phyloP scores from a whole-genome alignment of 92 coral and sea anemone genomes.

The Hydrozoanthus gracilis region DNA sequence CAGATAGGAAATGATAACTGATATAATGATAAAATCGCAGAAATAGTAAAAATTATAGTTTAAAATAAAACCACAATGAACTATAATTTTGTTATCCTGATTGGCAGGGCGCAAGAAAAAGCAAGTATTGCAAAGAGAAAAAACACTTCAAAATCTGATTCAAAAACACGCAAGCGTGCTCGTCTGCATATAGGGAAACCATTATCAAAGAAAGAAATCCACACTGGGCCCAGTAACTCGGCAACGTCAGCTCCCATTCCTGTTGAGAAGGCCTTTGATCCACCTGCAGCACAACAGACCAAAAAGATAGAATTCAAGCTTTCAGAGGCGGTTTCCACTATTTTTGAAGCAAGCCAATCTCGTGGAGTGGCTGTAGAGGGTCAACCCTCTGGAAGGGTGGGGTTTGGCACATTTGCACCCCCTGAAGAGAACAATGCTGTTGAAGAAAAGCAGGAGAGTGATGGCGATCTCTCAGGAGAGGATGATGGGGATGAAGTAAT shows the following conservation, averaged over 20 bases:
- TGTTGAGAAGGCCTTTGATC: constrained; percentile 89
- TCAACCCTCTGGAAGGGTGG: constrained; percentile 52
- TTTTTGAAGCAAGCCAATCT: constrained; percentile 90
- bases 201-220: constrained; percentile 64
- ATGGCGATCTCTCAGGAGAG: constrained; percentile 55
- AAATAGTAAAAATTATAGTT: too few relatives aligned
- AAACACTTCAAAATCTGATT: constrained; percentile 58
- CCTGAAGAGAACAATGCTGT: constrained; percentile 56
- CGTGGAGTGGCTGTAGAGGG: constrained; percentile 21
- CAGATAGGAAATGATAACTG: too few relatives aligned
- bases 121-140: constrained; percentile 53
- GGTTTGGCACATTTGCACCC: constrained; percentile 96
- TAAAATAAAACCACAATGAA: too few relatives aligned
- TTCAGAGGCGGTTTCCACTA: constrained; percentile 88
- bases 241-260: constrained; percentile 62
- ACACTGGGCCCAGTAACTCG: constrained; percentile 28
- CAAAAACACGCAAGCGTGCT: constrained; percentile 47
- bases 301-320: constrained; percentile 90
- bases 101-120: constrained; percentile 62
- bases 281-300: constrained; percentile 75
- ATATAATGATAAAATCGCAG: too few relatives aligned
- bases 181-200: constrained; percentile 79
- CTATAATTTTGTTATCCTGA: not conserved
- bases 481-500: constrained; percentile 79
- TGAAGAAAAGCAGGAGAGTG: constrained; percentile 43